A percentile compares a stretch with the other conserved stretches of the same genome.
phyloP scores from a whole-genome alignment of 2,888 invertebrate genomes.

The Cheilosia vulpina region DNA sequence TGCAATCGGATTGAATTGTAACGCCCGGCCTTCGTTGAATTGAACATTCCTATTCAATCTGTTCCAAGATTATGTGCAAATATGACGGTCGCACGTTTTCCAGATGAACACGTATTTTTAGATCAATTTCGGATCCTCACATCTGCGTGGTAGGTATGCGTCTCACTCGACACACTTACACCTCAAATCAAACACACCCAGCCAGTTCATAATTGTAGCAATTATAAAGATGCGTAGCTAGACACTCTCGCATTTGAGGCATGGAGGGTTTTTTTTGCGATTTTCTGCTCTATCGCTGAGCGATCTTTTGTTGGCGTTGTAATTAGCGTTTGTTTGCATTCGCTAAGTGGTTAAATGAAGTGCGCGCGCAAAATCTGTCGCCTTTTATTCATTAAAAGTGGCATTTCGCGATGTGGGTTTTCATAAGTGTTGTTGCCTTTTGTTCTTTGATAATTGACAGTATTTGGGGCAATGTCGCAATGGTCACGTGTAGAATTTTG shows the following conservation, averaged over 20 bases:
- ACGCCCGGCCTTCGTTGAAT: background rate
- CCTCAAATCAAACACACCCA: constrained; percentile 10
- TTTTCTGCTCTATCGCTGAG: background rate
- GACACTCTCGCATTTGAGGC: constrained; percentile 27
- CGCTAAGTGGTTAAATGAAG: constrained; percentile 63
- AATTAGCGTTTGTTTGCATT: constrained; percentile 65
- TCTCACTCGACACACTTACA: background rate
- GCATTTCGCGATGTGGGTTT: background rate
- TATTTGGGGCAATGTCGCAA: no score
- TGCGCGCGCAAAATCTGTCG: constrained; percentile 56
- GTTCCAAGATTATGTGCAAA: constrained; percentile 23
- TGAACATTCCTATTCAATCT: constrained; percentile 10
- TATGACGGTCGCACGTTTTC: constrained; percentile 1
- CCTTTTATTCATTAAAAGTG: constrained; percentile 27
- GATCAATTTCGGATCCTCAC: background rate
- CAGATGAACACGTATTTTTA: constrained; percentile 5
- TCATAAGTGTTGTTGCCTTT: background rate
- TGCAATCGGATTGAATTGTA: background rate
- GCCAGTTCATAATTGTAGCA: constrained; percentile 23
- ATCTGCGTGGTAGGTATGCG: background rate
- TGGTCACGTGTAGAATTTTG: no score
- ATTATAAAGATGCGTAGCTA: constrained; percentile 32
- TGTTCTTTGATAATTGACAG: background rate
- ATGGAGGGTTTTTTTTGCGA: background rate
- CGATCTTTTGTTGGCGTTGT: constrained; percentile 62